A percentile compares a stretch with the other conserved stretches of the same genome.
These are phyloP conservation scores for Pseudotriccus pelzelni DNA, from an alignment of 2,797 vertebrate species.

Conservation along the genomic window DNA sequence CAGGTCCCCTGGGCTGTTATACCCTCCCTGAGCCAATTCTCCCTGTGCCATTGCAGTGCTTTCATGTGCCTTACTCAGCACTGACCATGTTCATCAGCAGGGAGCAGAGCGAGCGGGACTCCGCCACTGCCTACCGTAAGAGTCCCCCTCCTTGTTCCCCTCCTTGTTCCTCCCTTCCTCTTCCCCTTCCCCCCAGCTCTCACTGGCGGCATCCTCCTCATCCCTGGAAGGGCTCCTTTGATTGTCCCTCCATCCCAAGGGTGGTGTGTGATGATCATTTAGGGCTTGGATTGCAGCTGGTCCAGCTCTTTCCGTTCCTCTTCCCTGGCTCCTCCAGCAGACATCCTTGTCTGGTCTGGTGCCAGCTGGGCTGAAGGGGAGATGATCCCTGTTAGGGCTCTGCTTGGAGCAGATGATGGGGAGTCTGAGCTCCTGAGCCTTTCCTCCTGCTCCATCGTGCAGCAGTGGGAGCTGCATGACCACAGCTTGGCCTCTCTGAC, in stretches of 20 bases:
- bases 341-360: too few relatives aligned
- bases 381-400: background rate
- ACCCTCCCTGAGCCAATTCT: background rate
- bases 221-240: background rate
- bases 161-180: too few relatives aligned
- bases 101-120: constrained; percentile 92
- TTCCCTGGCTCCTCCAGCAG: background rate
- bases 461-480: background rate
- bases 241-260: background rate
- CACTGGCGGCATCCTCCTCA: background rate
- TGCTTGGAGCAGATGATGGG: background rate
- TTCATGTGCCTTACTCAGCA: constrained; percentile 95
- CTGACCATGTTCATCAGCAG: constrained; percentile 98
- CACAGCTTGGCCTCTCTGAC: background rate
- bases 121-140: constrained; percentile 94
- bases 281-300: background rate
- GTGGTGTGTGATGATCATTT: background rate
- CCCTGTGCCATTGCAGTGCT: constrained; percentile 81
- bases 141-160: background rate
- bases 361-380: background rate
- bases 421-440: background rate
- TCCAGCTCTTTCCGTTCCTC: background rate
- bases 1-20: fast-evolving
- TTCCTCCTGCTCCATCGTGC: background rate
- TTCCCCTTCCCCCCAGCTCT: background rate